Conservation (phyloP, 2,113 vertebrate genomes). For the Carassius gibelio region DNA sequence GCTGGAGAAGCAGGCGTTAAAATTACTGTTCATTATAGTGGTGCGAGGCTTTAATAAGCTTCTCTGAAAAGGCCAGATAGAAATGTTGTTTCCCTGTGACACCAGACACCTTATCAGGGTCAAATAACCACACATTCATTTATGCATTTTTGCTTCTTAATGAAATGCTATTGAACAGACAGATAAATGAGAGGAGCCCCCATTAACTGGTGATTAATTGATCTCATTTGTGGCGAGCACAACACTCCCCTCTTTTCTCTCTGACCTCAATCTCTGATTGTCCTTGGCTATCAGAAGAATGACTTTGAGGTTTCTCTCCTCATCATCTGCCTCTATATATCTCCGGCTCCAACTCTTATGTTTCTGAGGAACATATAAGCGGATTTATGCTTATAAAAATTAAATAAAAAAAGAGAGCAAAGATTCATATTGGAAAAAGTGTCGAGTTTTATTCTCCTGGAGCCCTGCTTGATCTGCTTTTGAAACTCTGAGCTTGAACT, state of each 20-base stretch:
- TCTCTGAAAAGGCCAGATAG: conserved; percentile 10
- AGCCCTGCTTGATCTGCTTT: conserved; percentile 73
- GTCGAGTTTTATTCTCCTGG: conserved; percentile 75
- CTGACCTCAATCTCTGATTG: conserved; percentile 75
- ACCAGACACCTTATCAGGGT: conserved; percentile 56
- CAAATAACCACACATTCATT: conserved; percentile 62
- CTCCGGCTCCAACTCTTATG: conserved; percentile 52
- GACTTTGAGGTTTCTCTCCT: conserved; percentile 72
- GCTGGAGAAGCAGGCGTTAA: neutral
- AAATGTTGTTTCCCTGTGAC: conserved; percentile 7
- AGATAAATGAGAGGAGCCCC: conserved; percentile 67
- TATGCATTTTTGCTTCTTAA: conserved; percentile 61
- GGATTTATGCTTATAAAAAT: conserved; percentile 75
- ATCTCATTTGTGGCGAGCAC: conserved; percentile 71
- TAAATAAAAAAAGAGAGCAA: conserved; percentile 39
- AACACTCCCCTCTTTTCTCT: conserved; percentile 63
- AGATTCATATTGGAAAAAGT: conserved; percentile 69
- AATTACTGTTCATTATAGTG: conserved; percentile 21
- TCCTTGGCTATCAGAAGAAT: conserved; percentile 72
- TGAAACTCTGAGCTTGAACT: conserved; percentile 68
- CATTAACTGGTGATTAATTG: conserved; percentile 77
- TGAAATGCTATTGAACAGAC: conserved; percentile 70
- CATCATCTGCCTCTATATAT: conserved; percentile 57
- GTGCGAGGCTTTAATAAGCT: neutral
- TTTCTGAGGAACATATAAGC: conserved; percentile 72